Percentiles rank a stretch among this genome's conserved stretches.
phyloP scores from a whole-genome alignment of 2,113 vertebrate genomes.

The Petroica traversi region DNA sequence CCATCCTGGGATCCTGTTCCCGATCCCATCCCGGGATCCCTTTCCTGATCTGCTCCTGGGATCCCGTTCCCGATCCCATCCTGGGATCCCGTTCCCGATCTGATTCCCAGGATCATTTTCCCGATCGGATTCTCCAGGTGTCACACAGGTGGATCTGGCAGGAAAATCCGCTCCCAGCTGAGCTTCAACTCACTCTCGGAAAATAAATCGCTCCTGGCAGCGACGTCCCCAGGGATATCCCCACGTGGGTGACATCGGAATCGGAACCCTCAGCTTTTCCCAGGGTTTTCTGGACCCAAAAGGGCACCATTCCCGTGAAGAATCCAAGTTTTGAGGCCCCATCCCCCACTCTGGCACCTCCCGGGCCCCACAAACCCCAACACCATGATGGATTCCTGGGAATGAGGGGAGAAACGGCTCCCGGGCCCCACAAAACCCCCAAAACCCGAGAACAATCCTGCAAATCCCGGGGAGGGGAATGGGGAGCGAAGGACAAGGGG shows the following conservation, averaged over 20 bases:
- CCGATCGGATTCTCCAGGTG: background rate
- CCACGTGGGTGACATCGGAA: background rate
- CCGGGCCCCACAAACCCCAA: fast-evolving
- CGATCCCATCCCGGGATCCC: too few relatives aligned
- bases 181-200: background rate
- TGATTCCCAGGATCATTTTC: background rate
- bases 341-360: fast-evolving
- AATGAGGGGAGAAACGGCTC: too few relatives aligned
- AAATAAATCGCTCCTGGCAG: background rate
- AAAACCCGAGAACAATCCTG: too few relatives aligned
- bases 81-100: too few relatives aligned
- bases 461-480: too few relatives aligned
- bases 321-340: background rate
- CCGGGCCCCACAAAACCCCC: too few relatives aligned
- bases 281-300: fast-evolving
- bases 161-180: background rate
- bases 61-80: too few relatives aligned
- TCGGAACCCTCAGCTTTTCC: background rate
- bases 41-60: too few relatives aligned
- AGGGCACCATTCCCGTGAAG: fast-evolving
- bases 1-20: too few relatives aligned
- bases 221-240: background rate
- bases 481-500: too few relatives aligned
- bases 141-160: background rate
- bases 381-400: too few relatives aligned